These are phyloP conservation scores for Margarornis squamiger DNA, from an alignment of 2,797 vertebrate genomes.

Conservation along the genomic window DNA sequence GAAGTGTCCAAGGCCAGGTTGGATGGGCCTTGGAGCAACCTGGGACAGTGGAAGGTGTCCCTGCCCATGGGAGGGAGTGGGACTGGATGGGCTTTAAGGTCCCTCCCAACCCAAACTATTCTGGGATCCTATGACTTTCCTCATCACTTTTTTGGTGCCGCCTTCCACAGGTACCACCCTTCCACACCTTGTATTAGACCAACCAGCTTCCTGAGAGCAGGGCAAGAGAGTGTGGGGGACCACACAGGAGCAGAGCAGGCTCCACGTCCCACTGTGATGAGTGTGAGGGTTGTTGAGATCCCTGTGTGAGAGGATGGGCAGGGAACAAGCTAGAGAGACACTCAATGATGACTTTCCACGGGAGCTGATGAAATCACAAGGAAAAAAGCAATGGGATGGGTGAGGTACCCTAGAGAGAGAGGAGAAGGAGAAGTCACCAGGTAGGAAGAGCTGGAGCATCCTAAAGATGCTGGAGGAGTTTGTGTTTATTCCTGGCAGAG, in stretches of 20 bases:
- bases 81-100: fast-evolving
- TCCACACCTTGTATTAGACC: neutral
- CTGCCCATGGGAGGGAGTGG: neutral
- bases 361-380: neutral
- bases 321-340: neutral
- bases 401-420: neutral
- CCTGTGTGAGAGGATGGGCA: neutral
- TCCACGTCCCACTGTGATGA: fast-evolving
- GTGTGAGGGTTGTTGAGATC: neutral
- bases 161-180: neutral
- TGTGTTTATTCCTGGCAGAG: neutral
- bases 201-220: neutral
- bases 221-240: neutral
- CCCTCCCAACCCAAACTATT: neutral
- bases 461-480: neutral
- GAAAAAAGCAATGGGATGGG: neutral
- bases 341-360: neutral
- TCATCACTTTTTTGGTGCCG: neutral
- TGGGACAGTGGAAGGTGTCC: neutral
- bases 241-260: fast-evolving
- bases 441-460: neutral
- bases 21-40: too few species aligned
- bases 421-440: neutral
- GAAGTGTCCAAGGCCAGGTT: fast-evolving
- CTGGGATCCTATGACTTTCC: neutral